A percentile compares a stretch with the other conserved stretches of the same genome.
Evolutionary conservation across 37 sponge, comb jelly and placozoan species (phyloP).

Genomic region (Oscarella lobularis): DNA sequence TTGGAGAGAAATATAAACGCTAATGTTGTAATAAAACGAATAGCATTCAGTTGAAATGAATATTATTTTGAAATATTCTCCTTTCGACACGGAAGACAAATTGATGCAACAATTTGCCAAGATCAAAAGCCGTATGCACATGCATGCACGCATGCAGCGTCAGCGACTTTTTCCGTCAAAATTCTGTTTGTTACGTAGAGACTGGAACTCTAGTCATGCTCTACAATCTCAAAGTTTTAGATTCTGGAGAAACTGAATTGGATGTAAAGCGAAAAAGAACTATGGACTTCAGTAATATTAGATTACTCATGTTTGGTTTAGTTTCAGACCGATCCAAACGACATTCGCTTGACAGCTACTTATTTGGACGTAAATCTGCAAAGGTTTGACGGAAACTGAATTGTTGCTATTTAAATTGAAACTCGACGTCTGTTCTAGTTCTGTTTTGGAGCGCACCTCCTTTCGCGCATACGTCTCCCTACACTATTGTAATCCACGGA

Average conservation of each 20-base stretch:
- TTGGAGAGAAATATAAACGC: too few relatives aligned
- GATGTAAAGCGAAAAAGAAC: conserved; percentile 20
- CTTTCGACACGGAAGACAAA: conserved; percentile 24
- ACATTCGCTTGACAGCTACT: neutral
- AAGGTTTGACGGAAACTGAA: too few relatives aligned
- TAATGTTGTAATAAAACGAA: too few relatives aligned
- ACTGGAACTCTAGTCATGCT: conserved; percentile 27
- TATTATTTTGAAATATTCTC: conserved; percentile 21
- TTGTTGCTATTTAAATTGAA: too few relatives aligned
- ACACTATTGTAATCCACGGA: conserved; percentile 18
- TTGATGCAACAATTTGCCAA: conserved; percentile 22
- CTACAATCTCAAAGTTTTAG: conserved; percentile 19
- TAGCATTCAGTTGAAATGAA: conserved; percentile 8
- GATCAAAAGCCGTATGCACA: too few relatives aligned
- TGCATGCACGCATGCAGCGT: too few relatives aligned
- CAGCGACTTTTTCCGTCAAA: neutral
- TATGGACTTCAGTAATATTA: too few relatives aligned
- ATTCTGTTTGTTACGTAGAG: too few relatives aligned
- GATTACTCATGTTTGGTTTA: too few relatives aligned
- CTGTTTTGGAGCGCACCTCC: conserved; percentile 19
- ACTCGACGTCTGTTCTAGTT: too few relatives aligned
- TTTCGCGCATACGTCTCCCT: conserved; percentile 28
- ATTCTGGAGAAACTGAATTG: conserved; percentile 21
- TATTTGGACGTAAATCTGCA: neutral
- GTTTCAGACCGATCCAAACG: neutral